Conservation (phyloP, 2,113 vertebrate genomes). For the Tichodroma muraria region DNA sequence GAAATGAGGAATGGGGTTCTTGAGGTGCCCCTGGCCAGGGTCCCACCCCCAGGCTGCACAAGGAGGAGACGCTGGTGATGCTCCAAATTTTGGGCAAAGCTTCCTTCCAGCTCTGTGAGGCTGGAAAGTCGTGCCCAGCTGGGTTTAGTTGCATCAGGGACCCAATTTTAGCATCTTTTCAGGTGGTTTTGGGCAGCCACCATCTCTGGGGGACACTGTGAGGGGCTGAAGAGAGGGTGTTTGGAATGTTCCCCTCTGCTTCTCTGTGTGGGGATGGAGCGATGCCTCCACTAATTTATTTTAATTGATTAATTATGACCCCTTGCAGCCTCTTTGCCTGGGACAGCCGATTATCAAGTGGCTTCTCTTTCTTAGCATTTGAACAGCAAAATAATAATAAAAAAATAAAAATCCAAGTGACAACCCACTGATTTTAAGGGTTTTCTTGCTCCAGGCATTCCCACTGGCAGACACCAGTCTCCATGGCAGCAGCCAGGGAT, state of each 20-base stretch:
- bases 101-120: not conserved
- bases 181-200: not conserved
- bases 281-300: fast-evolving
- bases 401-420: not conserved
- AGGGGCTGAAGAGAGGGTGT: not conserved
- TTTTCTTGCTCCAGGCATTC: not conserved
- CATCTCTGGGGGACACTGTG: not conserved
- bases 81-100: not conserved
- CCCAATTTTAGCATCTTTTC: not conserved
- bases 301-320: not conserved
- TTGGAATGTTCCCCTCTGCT: not conserved
- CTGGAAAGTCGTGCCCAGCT: not conserved
- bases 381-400: not conserved
- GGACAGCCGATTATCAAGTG: no score
- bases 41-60: not conserved
- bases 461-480: not conserved
- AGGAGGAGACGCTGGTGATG: not conserved
- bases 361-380: not conserved
- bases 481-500: not conserved
- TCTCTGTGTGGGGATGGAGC: not conserved
- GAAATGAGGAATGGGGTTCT: not conserved
- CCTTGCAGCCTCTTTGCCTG: not conserved
- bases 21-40: not conserved
- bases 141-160: not conserved
- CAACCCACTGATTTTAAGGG: not conserved